phyloP scores from a whole-genome alignment of 2,888 invertebrate species.

The Cerastoderma edule region DNA sequence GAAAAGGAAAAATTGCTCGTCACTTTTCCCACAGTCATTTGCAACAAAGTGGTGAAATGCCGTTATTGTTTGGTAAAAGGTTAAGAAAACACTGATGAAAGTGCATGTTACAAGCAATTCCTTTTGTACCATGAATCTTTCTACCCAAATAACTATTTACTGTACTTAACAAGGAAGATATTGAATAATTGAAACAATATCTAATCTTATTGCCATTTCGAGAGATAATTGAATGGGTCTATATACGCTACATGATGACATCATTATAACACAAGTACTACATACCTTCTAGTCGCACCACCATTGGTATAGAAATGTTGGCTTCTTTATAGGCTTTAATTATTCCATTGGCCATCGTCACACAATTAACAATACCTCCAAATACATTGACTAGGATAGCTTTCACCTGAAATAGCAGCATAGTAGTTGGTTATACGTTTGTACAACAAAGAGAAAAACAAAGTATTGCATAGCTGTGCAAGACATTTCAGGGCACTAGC shows the following conservation, averaged over 20 bases:
- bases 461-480: too few relatives aligned
- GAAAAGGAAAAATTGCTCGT: constrained; percentile 18
- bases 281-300: constrained; percentile 96
- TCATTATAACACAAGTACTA: too few relatives aligned
- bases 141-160: not conserved
- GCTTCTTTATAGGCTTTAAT: constrained; percentile 93
- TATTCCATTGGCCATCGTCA: constrained; percentile 97
- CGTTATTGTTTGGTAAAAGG: too few relatives aligned
- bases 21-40: not conserved
- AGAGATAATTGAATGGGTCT: not conserved
- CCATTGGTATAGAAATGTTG: constrained; percentile 92
- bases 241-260: not conserved
- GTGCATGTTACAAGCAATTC: not conserved
- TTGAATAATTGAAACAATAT: not conserved
- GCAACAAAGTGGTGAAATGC: too few relatives aligned
- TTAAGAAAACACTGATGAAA: too few relatives aligned
- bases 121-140: not conserved
- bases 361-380: constrained; percentile 99
- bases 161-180: not conserved
- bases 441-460: too few relatives aligned
- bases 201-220: not conserved
- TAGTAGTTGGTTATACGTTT: too few relatives aligned
- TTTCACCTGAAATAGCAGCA: constrained; percentile 88
- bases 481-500: too few relatives aligned
- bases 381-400: constrained; percentile 99